Evolutionary conservation across 1,140 invertebrate genomes (phyloP).

Genomic region (Polyergus mexicanus): DNA sequence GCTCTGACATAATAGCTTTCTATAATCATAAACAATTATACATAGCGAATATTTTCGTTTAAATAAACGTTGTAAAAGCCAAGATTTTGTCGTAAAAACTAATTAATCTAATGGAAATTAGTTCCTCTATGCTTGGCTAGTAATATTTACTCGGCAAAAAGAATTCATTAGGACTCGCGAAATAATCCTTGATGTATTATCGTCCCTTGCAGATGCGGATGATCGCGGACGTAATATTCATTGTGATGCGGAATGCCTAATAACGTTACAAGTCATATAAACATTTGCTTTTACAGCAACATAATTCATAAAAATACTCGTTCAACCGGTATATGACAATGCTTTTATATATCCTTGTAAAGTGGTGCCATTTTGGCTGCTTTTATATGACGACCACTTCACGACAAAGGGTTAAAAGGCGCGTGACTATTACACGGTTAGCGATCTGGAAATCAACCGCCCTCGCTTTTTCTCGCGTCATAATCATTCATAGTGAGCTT

Average conservation of each 20-base stretch:
- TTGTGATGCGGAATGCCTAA: background rate
- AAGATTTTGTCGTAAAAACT: too few relatives aligned
- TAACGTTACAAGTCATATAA: background rate
- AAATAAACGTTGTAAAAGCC: too few relatives aligned
- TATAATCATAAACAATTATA: constrained; percentile 6
- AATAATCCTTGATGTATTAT: constrained; percentile 29
- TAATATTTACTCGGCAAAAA: constrained; percentile 23
- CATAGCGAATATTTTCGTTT: background rate
- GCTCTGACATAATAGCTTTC: constrained; percentile 8
- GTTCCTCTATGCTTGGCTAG: background rate
- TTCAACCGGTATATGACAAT: background rate
- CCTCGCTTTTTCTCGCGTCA: background rate
- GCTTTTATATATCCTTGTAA: background rate
- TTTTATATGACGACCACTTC: constrained; percentile 4
- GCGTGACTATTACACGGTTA: background rate
- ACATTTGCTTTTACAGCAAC: constrained; percentile 34
- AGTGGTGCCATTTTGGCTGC: constrained; percentile 11
- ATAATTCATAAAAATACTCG: constrained; percentile 48
- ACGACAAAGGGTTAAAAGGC: constrained; percentile 38
- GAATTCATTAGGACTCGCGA: constrained; percentile 45
- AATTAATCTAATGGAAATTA: constrained; percentile 12
- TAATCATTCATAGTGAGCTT: background rate
- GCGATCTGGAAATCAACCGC: constrained; percentile 19
- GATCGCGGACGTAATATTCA: constrained; percentile 36
- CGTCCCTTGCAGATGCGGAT: background rate